A percentile compares a stretch with the other conserved stretches of the same genome.
Conservation (phyloP, 2,888 invertebrate species). For the Xestia rhomboidea region DNA sequence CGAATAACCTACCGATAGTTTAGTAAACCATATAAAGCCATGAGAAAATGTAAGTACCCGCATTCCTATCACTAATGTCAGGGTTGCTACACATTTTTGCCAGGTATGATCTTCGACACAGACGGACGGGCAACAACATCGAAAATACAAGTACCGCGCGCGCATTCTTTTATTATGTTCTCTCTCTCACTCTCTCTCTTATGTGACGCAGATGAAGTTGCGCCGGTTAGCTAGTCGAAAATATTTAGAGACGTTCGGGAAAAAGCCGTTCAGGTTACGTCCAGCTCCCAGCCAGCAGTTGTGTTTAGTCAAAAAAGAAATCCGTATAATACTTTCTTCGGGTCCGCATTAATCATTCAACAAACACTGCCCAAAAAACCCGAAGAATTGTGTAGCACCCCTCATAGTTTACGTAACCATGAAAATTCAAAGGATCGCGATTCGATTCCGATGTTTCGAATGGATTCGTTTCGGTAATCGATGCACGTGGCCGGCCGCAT, state of each 20-base stretch:
- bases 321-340: neutral
- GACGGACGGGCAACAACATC: too few relatives aligned
- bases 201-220: too few relatives aligned
- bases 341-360: too few relatives aligned
- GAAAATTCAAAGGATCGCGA: conserved; percentile 53
- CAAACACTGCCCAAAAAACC: neutral
- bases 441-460: conserved; percentile 57
- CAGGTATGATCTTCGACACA: too few relatives aligned
- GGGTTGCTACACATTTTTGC: neutral
- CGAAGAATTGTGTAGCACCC: neutral
- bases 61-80: conserved; percentile 23
- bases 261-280: neutral
- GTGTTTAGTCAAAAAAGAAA: too few relatives aligned
- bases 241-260: neutral
- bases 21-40: conserved; percentile 33
- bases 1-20: conserved; percentile 23
- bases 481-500: conserved; percentile 69
- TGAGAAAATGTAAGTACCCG: conserved; percentile 31
- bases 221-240: neutral
- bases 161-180: too few relatives aligned
- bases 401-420: conserved; percentile 50
- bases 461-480: conserved; percentile 64
- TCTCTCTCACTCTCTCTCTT: too few relatives aligned
- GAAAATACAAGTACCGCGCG: too few relatives aligned
- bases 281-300: too few relatives aligned